Percentiles rank a stretch among this genome's conserved stretches.
Conservation (phyloP, 2,888 invertebrate genomes). For the Heliconius hortense region DNA sequence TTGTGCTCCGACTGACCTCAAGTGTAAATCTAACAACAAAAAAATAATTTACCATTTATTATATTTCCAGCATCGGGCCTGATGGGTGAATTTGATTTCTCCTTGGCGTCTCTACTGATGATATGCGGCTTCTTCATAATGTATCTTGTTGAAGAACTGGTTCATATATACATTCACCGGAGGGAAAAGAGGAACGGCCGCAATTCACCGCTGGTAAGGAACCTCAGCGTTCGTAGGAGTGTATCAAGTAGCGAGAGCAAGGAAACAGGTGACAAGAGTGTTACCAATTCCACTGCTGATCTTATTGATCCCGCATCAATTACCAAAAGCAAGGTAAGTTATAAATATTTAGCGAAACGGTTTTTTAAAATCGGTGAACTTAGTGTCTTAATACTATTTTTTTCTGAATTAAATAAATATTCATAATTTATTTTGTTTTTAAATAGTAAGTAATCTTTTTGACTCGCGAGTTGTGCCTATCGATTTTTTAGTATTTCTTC, state of each 20-base stretch:
- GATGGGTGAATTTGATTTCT: conserved; percentile 81
- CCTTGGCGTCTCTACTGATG: conserved; percentile 87
- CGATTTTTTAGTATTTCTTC: background rate
- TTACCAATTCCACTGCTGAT: conserved; percentile 72
- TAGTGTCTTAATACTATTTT: too few species aligned
- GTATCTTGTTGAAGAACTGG: conserved; percentile 90
- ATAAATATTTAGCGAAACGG: background rate
- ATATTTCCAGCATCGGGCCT: conserved; percentile 56
- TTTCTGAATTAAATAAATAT: background rate
- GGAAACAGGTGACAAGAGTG: conserved; percentile 57
- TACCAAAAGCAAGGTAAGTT: conserved; percentile 53
- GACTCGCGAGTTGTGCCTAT: background rate
- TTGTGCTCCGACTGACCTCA: background rate
- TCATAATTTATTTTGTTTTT: background rate
- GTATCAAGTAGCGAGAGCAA: conserved; percentile 46
- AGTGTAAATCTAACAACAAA: background rate
- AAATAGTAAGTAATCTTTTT: background rate
- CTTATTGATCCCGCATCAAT: conserved; percentile 62
- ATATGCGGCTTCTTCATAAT: conserved; percentile 89
- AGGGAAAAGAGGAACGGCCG: conserved; percentile 66
- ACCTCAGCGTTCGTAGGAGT: conserved; percentile 71
- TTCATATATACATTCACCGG: conserved; percentile 84
- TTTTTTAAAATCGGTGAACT: background rate
- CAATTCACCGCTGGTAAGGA: conserved; percentile 64
- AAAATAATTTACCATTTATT: background rate